These are phyloP conservation scores for Strigamia crassipes DNA, from an alignment of 2,888 invertebrate genomes.

Conservation along the genomic window DNA sequence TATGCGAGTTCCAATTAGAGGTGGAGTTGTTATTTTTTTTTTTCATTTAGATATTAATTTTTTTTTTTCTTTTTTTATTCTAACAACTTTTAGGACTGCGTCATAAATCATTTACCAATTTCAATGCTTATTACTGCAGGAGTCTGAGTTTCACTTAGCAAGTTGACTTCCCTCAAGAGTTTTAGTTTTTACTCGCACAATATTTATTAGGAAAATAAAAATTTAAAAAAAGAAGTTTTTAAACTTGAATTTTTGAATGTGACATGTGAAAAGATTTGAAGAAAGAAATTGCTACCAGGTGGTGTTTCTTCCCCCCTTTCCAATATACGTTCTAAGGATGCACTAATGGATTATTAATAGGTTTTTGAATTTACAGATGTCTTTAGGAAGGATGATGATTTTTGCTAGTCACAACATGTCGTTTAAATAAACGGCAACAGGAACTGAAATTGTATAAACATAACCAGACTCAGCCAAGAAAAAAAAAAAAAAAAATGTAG, in stretches of 20 bases:
- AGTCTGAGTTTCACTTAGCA: neutral
- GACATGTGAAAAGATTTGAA: neutral
- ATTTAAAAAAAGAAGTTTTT: neutral
- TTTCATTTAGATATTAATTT: neutral
- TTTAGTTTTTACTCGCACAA: no score
- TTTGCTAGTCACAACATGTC: constrained; percentile 28
- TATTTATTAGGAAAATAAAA: no score
- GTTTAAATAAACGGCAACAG: constrained; percentile 19
- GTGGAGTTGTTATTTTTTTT: neutral
- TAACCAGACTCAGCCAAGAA: neutral
- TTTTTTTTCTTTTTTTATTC: neutral
- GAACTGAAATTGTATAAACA: constrained; percentile 8
- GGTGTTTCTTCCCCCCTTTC: neutral
- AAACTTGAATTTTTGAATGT: neutral
- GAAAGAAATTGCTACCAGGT: constrained; percentile 28
- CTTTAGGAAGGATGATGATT: constrained; percentile 7
- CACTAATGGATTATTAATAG: constrained; percentile 36
- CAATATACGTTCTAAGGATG: neutral
- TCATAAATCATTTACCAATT: constrained; percentile 29
- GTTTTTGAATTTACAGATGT: constrained; percentile 29
- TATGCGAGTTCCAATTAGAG: constrained; percentile 8
- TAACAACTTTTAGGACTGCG: neutral
- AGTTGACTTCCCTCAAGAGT: neutral
- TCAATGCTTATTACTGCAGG: neutral
- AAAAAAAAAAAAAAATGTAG: neutral